Evolutionary conservation across 2,113 vertebrate species (phyloP), one percentile per base, ranked within the genome.

Genomic region (Coptodon rendalli): DNA sequence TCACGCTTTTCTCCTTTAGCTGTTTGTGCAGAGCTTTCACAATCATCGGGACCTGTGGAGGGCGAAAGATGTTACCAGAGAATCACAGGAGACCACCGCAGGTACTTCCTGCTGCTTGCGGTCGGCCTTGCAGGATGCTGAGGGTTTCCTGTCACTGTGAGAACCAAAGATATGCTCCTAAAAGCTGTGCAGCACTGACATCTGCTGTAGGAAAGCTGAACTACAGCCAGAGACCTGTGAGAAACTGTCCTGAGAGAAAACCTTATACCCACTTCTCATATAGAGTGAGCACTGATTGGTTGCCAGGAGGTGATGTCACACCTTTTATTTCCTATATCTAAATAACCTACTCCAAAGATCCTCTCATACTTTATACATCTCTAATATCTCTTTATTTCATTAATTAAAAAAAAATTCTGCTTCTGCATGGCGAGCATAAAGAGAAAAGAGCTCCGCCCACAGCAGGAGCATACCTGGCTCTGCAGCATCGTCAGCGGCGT

Each of bases 1-100:
- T 99, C 83, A 99, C 98, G 59, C 99, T 99, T 89, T 99, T 99
- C 95, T 99, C 99, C 95, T 99, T 99, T 97, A 99, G 98, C 96
- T 99, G 99, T 92, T 99, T 99, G 96, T 99, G 98, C 83, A 99
- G 96, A 14, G 98, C 98, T 96, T 99, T 99, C 61, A 99, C 98
- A 80, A 99, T 99, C 95, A 99, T 99, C 78, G 98, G 98, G 78
- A 99, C 98, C 99, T 99, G 94, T 52, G 85, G 13, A 87, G 22
- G 85, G 36, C 14, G 8, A 83, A 63, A 53, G 9, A 80, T 34
- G 73, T 45, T 54, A 9, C 48, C 27, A 48, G n/a, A 66, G 6
- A 78, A 68, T n/a, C 9, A n/a, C 27, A 48, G 57, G 22, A 43
- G 53, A 66, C 22, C 40, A 34, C 14, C 6, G 3, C 6, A 5